Conservation (phyloP, 2,888 invertebrate species). For the Leucozona laternaria region DNA sequence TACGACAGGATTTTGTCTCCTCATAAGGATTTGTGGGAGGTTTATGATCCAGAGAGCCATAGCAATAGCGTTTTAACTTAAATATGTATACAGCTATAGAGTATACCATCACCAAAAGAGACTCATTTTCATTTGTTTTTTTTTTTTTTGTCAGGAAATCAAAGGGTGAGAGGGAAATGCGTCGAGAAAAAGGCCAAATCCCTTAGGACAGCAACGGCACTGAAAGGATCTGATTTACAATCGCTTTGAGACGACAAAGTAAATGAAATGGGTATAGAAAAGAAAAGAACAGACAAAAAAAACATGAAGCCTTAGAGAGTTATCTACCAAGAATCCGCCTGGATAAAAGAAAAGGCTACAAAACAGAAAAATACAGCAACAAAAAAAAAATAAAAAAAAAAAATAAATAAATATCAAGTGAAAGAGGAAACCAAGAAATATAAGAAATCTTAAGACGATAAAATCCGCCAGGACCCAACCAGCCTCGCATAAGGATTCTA, state of each 20-base stretch:
- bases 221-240: conserved; percentile 59
- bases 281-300: conserved; percentile 9
- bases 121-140: conserved; percentile 54
- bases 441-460: conserved; percentile 62
- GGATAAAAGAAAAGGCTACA: conserved; percentile 23
- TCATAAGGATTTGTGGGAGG: conserved; percentile 60
- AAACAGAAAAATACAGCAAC: conserved; percentile 2
- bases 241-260: conserved; percentile 44
- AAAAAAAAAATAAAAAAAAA: neutral
- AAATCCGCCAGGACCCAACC: conserved; percentile 43
- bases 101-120: conserved; percentile 4
- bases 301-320: conserved; percentile 4
- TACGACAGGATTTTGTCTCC: conserved; percentile 49
- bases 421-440: conserved; percentile 39
- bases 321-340: neutral
- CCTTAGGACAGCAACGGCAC: conserved; percentile 37
- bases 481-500: conserved; percentile 70
- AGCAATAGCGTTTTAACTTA: conserved; percentile 54
- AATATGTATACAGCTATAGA: conserved; percentile 22
- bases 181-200: conserved; percentile 26
- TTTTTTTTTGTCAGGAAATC: conserved; percentile 25
- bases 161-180: neutral
- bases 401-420: conserved; percentile 26
- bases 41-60: conserved; percentile 50
- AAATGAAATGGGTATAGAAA: conserved; percentile 32